Percentiles rank a stretch among this genome's conserved stretches.
These are phyloP conservation scores for Cossypha heuglini DNA, from an alignment of 2,797 vertebrate genomes.

Conservation along the genomic window DNA sequence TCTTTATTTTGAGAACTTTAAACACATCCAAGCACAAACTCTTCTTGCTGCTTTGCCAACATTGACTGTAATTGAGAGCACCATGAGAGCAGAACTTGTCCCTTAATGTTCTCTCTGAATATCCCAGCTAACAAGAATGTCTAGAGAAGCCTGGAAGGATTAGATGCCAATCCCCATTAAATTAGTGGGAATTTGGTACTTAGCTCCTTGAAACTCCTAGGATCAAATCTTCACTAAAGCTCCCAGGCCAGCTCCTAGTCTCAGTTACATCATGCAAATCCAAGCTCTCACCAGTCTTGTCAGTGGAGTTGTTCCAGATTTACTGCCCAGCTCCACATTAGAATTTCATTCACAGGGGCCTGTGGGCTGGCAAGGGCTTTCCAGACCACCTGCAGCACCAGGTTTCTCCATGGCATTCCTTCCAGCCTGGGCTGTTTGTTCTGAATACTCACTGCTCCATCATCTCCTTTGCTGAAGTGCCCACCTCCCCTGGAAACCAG, in stretches of 20 bases:
- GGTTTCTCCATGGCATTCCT: neutral
- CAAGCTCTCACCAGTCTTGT: neutral
- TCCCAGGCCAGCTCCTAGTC: neutral
- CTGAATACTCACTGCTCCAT: neutral
- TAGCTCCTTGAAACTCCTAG: neutral
- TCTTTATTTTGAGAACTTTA: neutral
- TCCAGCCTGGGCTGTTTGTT: neutral
- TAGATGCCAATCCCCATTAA: neutral
- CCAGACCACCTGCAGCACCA: neutral
- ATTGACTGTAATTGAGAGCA: neutral
- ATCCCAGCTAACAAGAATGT: neutral
- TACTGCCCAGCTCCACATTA: neutral
- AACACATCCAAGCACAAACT: neutral
- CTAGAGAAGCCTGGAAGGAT: conserved; percentile 1
- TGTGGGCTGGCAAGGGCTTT: neutral
- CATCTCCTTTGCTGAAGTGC: neutral
- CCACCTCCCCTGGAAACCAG: neutral
- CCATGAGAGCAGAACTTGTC: neutral
- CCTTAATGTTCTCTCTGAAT: neutral
- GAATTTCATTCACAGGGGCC: neutral
- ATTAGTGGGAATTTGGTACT: conserved; percentile 19
- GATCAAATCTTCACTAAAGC: neutral
- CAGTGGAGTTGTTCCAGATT: neutral
- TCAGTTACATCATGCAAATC: conserved; percentile 49
- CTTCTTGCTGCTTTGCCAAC: neutral